Evolutionary conservation across 2,797 vertebrate genomes (phyloP).

Genomic region (Potorous gilbertii): DNA sequence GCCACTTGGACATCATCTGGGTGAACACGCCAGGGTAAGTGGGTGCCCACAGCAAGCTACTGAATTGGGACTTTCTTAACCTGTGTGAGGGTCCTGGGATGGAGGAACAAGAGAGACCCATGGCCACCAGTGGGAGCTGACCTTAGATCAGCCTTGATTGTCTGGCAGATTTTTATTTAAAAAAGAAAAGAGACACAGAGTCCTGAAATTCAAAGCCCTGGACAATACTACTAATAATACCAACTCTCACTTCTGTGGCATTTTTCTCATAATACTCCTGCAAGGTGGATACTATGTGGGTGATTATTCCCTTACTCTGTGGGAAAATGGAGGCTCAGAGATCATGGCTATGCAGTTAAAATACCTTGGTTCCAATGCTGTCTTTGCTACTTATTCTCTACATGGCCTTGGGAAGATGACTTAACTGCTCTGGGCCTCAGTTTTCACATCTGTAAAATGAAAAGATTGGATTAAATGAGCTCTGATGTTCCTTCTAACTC

Average conservation of each 20-base stretch:
- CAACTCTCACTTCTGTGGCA: background rate
- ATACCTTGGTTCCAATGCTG: background rate
- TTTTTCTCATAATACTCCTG: background rate
- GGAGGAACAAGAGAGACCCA: background rate
- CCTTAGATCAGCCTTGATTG: background rate
- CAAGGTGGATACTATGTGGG: background rate
- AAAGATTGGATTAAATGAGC: background rate
- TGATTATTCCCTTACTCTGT: background rate
- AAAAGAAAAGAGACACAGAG: background rate
- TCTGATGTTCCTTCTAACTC: background rate
- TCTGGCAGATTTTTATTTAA: background rate
- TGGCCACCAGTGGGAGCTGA: background rate
- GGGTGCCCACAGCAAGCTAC: accelerated
- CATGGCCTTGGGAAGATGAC: background rate
- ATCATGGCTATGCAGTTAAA: background rate
- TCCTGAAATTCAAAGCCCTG: background rate
- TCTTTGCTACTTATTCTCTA: background rate
- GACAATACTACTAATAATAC: background rate
- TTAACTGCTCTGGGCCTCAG: background rate
- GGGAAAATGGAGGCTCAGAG: background rate
- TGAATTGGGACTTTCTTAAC: background rate
- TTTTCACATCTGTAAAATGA: background rate
- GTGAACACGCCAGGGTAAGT: conserved; percentile 96
- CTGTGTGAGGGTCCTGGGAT: background rate
- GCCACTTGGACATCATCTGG: conserved; percentile 99